phyloP scores from a whole-genome alignment of 2,888 invertebrate genomes.

The Macrophya alboannulata region DNA sequence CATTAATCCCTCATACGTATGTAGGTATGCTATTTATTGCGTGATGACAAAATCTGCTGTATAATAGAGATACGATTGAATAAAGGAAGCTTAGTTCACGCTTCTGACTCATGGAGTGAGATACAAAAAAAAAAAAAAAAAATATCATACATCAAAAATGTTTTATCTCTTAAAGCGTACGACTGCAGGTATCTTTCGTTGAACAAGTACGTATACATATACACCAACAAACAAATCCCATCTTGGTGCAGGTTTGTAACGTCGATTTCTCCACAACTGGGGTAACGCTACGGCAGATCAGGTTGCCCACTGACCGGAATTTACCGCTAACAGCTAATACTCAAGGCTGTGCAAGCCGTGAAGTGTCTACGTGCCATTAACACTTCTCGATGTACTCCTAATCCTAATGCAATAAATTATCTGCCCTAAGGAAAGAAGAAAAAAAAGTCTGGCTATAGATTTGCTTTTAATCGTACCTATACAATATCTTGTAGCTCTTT shows the following conservation, averaged over 20 bases:
- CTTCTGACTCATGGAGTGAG: neutral
- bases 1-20: neutral
- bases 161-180: neutral
- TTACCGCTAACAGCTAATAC: slow-evolving; percentile 70
- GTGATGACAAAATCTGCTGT: neutral
- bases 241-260: slow-evolving; percentile 48
- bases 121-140: neutral
- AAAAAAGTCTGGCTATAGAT: neutral
- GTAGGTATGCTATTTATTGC: neutral
- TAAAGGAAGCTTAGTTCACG: neutral
- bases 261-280: slow-evolving; percentile 75
- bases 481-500: neutral
- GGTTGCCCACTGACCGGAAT: slow-evolving; percentile 72
- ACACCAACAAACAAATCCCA: neutral
- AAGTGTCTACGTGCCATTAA: slow-evolving; percentile 13
- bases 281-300: slow-evolving; percentile 74
- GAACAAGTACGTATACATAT: no score
- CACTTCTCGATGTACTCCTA: slow-evolving; percentile 16
- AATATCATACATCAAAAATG: neutral
- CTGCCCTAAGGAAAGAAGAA: no score
- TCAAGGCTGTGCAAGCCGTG: neutral
- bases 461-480: neutral
- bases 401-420: neutral
- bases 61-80: neutral
- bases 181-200: neutral